phyloP scores from a whole-genome alignment of 1,140 invertebrate species.

The Drosophila subpulchrella region DNA sequence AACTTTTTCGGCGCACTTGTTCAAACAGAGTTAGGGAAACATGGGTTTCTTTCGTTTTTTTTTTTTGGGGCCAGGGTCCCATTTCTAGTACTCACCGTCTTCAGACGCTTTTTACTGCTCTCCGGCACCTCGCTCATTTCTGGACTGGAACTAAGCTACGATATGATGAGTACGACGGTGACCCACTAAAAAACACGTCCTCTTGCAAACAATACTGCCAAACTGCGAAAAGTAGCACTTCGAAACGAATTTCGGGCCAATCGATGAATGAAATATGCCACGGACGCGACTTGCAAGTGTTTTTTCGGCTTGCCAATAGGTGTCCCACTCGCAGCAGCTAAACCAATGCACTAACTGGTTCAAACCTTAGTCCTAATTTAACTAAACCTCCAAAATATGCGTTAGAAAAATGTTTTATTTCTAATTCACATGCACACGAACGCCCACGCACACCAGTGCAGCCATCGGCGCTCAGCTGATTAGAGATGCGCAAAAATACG shows the following conservation, averaged over 20 bases:
- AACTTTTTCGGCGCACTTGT: constrained; percentile 57
- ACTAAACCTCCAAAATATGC: constrained; percentile 22
- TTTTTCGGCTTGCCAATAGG: background rate
- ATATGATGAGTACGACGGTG: constrained; percentile 8
- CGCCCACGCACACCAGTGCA: constrained; percentile 26
- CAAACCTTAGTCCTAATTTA: constrained; percentile 49
- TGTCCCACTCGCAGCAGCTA: background rate
- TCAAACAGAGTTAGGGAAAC: constrained; percentile 41
- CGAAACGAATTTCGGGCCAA: constrained; percentile 18
- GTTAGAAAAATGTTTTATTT: constrained; percentile 40
- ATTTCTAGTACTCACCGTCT: constrained; percentile 57
- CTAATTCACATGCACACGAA: constrained; percentile 37
- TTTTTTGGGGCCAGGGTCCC: constrained; percentile 20
- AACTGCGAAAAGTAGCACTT: constrained; percentile 45
- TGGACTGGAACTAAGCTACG: constrained; percentile 12
- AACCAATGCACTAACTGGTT: constrained; percentile 43
- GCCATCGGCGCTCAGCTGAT: constrained; percentile 51
- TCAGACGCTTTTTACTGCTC: constrained; percentile 76
- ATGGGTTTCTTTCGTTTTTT: background rate
- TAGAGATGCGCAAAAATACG: constrained; percentile 22
- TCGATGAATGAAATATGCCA: constrained; percentile 62
- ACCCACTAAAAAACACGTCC: constrained; percentile 42
- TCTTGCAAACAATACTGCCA: constrained; percentile 64
- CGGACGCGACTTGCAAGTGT: background rate
- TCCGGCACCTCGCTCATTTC: constrained; percentile 70